phyloP scores from a whole-genome alignment of 2,113 vertebrate species.

The Aldabrachelys gigantea region DNA sequence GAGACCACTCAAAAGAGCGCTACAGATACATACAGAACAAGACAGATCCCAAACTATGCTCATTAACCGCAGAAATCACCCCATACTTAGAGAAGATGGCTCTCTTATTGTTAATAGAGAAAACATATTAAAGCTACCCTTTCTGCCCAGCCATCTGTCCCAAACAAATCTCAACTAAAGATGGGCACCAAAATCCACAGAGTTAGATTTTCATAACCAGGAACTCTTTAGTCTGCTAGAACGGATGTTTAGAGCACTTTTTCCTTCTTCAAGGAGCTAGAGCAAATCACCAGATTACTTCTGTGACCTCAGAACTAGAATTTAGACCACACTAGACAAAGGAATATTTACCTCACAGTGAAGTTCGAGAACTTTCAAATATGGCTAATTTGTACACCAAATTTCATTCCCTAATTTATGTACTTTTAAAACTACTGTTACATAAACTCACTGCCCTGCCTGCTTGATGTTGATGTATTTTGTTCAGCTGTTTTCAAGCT shows the following conservation, averaged over 20 bases:
- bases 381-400: not conserved
- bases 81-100: not conserved
- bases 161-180: not conserved
- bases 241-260: not conserved
- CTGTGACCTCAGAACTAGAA: not conserved
- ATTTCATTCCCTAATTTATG: not conserved
- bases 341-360: not conserved
- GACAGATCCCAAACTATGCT: not conserved
- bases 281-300: not conserved
- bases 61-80: not conserved
- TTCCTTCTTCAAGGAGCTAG: not conserved
- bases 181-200: not conserved
- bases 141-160: not conserved
- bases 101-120: not conserved
- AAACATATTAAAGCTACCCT: not conserved
- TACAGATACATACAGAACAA: not conserved
- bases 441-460: not conserved
- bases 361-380: not conserved
- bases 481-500: not conserved
- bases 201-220: not conserved
- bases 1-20: not conserved
- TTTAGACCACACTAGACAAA: not conserved
- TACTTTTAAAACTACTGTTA: not conserved
- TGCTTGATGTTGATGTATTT: not conserved
- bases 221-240: not conserved